These are phyloP conservation scores for Amiota minor DNA, from an alignment of 2,888 invertebrate species.

Conservation along the genomic window DNA sequence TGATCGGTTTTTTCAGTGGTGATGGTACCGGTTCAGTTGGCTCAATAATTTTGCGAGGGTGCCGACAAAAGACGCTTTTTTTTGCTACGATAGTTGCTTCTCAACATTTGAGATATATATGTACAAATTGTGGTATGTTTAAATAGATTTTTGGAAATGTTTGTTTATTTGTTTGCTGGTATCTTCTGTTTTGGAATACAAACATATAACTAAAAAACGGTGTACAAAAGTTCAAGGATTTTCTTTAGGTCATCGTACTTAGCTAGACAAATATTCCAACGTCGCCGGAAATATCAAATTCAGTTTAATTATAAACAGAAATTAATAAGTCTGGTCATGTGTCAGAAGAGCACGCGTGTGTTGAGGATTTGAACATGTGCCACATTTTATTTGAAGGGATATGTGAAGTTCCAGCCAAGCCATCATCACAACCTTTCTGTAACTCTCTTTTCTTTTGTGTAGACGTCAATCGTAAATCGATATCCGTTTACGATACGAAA, in stretches of 20 bases:
- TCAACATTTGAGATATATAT: conserved; percentile 11
- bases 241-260: conserved; percentile 32
- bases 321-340: conserved; percentile 60
- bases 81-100: neutral
- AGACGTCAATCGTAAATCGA: conserved; percentile 62
- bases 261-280: conserved; percentile 33
- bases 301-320: conserved; percentile 61
- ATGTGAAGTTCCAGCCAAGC: too few relatives aligned
- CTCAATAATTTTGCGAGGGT: conserved; percentile 72
- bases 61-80: conserved; percentile 64
- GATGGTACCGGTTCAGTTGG: conserved; percentile 45
- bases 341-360: conserved; percentile 52
- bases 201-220: conserved; percentile 18
- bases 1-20: neutral
- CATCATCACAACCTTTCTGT: neutral
- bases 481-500: conserved; percentile 56
- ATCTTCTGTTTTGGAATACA: neutral
- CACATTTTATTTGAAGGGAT: conserved; percentile 16
- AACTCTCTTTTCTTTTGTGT: conserved; percentile 34
- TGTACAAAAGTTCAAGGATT: conserved; percentile 66
- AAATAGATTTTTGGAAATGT: conserved; percentile 66
- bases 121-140: conserved; percentile 46
- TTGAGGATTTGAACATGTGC: conserved; percentile 16
- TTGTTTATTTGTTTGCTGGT: conserved; percentile 7
- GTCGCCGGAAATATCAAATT: conserved; percentile 68